Conservation (phyloP, 1,140 invertebrate genomes). For the Leptoteleia sp. region DNA sequence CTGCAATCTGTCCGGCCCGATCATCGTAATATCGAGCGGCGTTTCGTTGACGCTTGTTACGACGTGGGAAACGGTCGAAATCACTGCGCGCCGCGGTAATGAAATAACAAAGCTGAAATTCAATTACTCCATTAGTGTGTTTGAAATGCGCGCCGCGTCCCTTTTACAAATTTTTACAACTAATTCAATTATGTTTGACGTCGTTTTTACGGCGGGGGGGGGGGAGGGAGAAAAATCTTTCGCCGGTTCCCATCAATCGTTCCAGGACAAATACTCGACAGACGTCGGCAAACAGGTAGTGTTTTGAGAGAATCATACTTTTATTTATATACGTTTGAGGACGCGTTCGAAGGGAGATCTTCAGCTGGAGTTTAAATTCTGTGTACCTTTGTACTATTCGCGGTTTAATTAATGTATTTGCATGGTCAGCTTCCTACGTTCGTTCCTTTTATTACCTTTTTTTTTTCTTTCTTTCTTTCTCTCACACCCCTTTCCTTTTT, state of each 20-base stretch:
- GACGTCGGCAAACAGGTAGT: conserved; percentile 19
- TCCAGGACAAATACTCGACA: conserved; percentile 33
- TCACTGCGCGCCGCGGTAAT: conserved; percentile 7
- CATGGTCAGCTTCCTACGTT: conserved; percentile 22
- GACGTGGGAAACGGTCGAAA: conserved; percentile 3
- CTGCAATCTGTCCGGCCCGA: not conserved
- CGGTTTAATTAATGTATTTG: conserved; percentile 36
- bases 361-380: conserved; percentile 11
- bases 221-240: no score
- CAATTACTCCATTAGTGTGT: conserved; percentile 26
- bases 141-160: not conserved
- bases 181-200: conserved; percentile 19
- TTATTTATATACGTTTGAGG: conserved; percentile 21
- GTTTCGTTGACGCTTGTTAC: no score
- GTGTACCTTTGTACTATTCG: conserved; percentile 26
- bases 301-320: conserved; percentile 18
- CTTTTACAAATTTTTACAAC: conserved; percentile 35
- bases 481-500: no score
- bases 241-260: conserved; percentile 35
- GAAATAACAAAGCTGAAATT: conserved; percentile 33
- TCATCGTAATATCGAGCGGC: not conserved
- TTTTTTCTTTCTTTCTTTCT: conserved; percentile 9
- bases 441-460: not conserved
- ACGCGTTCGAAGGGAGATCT: not conserved
- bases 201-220: conserved; percentile 15